Percentiles rank a stretch among this genome's conserved stretches.
Conservation (phyloP, 2,113 vertebrate species). For the Pogonocichla stellata region DNA sequence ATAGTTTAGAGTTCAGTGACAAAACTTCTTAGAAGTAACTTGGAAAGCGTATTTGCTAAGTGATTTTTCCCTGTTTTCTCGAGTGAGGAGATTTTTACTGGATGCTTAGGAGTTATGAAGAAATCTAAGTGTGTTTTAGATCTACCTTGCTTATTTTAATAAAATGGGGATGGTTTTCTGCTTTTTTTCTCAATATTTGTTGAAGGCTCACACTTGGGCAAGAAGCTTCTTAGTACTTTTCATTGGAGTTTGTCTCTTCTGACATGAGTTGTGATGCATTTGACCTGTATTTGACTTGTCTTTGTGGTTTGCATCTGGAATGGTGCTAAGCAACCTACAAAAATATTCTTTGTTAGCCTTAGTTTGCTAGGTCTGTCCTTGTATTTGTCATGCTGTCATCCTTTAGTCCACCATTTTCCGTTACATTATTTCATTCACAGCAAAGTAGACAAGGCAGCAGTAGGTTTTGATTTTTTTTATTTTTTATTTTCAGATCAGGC, state of each 20-base stretch:
- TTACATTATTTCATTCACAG: not conserved
- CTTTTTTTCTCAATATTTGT: not conserved
- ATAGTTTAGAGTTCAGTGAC: not conserved
- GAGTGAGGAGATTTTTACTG: not conserved
- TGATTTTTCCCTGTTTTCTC: not conserved
- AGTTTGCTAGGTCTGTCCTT: not conserved
- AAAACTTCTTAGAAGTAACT: not conserved
- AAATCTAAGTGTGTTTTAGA: not conserved
- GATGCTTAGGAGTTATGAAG: not conserved
- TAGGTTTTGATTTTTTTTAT: not conserved
- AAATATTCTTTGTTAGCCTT: not conserved
- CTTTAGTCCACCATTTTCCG: not conserved
- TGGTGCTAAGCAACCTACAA: not conserved
- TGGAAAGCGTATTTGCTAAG: not conserved
- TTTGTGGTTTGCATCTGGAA: not conserved
- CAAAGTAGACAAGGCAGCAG: not conserved
- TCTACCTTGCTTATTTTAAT: not conserved
- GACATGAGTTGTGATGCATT: not conserved
- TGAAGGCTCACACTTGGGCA: not conserved
- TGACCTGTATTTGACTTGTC: not conserved
- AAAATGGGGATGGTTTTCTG: not conserved
- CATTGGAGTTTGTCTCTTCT: not conserved
- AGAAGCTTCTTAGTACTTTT: not conserved
- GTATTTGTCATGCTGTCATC: not conserved
- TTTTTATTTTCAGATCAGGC: not conserved